Conservation (phyloP, 2,888 invertebrate genomes). For the Nymphalis c-album region DNA sequence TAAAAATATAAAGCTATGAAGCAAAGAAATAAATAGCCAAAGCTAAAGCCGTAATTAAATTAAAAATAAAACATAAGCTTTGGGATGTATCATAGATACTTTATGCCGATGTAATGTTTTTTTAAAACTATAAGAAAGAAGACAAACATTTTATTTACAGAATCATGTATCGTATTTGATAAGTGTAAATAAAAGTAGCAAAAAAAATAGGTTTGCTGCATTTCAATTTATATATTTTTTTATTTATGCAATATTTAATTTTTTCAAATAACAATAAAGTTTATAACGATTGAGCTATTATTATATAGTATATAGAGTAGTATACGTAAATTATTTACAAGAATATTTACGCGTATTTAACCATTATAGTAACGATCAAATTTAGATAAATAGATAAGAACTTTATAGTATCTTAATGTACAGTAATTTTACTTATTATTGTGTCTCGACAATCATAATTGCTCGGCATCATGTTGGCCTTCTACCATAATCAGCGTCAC, state of each 20-base stretch:
- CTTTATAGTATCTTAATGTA: conserved; percentile 21
- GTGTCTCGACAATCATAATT: conserved; percentile 20
- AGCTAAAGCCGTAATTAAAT: background rate
- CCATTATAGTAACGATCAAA: too few species aligned
- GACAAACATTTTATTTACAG: too few species aligned
- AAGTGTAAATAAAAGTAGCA: too few species aligned
- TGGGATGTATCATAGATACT: background rate
- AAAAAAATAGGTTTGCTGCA: too few species aligned
- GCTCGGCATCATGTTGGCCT: conserved; percentile 35
- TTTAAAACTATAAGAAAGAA: background rate
- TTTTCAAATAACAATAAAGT: too few species aligned
- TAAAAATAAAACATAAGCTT: background rate
- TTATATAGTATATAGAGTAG: too few species aligned
- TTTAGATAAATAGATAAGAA: background rate
- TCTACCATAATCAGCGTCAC: conserved; percentile 44
- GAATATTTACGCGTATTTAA: too few species aligned
- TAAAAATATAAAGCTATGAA: too few species aligned
- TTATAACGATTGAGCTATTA: too few species aligned
- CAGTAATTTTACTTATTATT: conserved; percentile 17
- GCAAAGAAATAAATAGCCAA: too few species aligned
- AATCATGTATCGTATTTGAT: too few species aligned
- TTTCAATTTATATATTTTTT: background rate
- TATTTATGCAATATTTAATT: background rate
- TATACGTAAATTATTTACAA: too few species aligned
- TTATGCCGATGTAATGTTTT: background rate